Evolutionary conservation across 2,113 vertebrate species (phyloP), one percentile per base, ranked within the genome.

Genomic region (Hippocampus guttulatus): DNA sequence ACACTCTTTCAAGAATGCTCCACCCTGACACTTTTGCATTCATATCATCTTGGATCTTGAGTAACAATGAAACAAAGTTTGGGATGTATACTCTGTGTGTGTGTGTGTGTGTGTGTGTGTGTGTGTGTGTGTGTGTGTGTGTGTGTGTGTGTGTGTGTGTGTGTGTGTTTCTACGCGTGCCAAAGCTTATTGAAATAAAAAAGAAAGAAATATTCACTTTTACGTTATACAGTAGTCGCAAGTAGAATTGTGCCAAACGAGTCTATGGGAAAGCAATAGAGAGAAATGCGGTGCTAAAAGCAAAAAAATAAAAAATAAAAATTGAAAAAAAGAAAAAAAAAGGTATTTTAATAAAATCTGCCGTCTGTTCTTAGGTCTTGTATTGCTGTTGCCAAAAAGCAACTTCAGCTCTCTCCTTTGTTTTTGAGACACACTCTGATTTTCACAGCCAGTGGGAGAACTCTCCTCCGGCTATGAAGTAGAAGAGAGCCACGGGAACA

Each of bases 111-210:
- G 30, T 0, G 30, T 33, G 30, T 5, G 30, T 33, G 30, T 5
- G 30, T 33, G 30, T 33, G 30, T 5, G 30, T 5, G 30, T 5
- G 30, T 33, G 30, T 0, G 30, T 33, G 30, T 4, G 30, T 33
- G 3, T 4, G 30, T 33, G 30, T 4, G 85, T 83, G 84, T 18
- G 43, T 33, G 30, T 4, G 5, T 33, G 30, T 33, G 30, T 5
- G 30, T 33, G 30, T 33, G 30, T 33, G 30, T 70, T 64, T 67
- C 71, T 65, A 78, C 41, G 69, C 79, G 76, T 85, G 86, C 77
- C 84, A 54, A 70, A 63, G 72, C 63, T 76, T 82, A 85, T 81
- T 83, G 79, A 87, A 80, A 77, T 81, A 81, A 85, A 75, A 27
- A 58, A 27, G 4, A 54, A n/a, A 54, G n/a, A 58, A 58, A 27